phyloP scores from a whole-genome alignment of 2,797 vertebrate genomes.

The Tokudaia muenninki region DNA sequence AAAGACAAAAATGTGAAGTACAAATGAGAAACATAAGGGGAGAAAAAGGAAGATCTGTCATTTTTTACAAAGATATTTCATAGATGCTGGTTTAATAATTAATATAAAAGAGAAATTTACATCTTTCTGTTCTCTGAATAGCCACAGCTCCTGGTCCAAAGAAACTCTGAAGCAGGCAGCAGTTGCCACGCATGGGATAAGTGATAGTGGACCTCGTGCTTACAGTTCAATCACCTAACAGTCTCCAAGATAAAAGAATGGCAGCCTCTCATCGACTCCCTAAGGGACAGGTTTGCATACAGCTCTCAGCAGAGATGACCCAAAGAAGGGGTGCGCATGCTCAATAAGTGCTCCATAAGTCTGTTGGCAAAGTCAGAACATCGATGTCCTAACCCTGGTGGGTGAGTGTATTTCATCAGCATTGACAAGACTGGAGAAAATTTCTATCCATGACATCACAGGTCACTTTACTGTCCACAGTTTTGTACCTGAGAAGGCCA shows the following conservation, averaged over 20 bases:
- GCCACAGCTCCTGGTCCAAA: background rate
- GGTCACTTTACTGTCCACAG: background rate
- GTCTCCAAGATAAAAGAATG: background rate
- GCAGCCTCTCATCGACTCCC: background rate
- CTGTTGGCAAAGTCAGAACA: background rate
- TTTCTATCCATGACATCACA: background rate
- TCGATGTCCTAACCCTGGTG: background rate
- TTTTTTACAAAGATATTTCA: background rate
- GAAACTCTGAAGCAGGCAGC: background rate
- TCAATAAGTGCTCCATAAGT: background rate
- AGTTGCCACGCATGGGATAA: background rate
- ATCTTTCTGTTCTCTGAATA: background rate
- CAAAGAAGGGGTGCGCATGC: background rate
- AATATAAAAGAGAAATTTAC: background rate
- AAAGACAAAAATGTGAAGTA: background rate
- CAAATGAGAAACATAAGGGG: constrained; percentile 9
- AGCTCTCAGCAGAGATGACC: background rate
- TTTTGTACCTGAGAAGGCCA: background rate
- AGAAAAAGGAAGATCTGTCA: constrained; percentile 10
- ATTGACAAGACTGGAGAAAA: background rate
- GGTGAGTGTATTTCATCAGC: background rate
- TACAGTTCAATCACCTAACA: background rate
- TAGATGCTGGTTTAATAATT: background rate
- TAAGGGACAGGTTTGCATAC: background rate
- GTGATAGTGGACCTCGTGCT: background rate